Base-by-base conservation (phyloP, 1,140 invertebrate species). In the Cyclargus thomasi region DNA sequence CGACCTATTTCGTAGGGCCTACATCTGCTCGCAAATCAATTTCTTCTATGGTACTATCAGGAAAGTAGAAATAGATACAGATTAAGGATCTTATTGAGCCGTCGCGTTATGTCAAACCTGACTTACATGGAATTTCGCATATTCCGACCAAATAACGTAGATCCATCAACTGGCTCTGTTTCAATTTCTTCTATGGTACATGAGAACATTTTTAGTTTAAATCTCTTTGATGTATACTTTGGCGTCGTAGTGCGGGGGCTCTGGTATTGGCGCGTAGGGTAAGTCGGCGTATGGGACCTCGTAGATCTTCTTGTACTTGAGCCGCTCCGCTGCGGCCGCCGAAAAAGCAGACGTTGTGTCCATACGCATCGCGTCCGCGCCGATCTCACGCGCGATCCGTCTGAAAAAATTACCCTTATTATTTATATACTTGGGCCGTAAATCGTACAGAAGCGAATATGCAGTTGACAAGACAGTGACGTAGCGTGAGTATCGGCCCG, bases 321-420 rank as follows among this genome's bases (percentile, higher is more conserved):
- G 82, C 65, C 92, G 83, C 63, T 92, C 91, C 17, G 94, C 92
- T 0, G 93, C 92, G 63, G 92, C 92, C 0, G 93, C 93, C 2
- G 94, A 94, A 79, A 92, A 95, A 18, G 91, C 86, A 17, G 93
- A 94, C 1, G 93, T 93, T 21, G 94, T 94, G 74, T 95, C 94
- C 67, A 92, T 92, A 2, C 86, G 81, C 53, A 87, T 29, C 0
- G 86, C 85, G 21, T 92, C 85, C 53, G 92, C 93, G 8, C 91
- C 92, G 20, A 92, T 73, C 64, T 92, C 90, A 55, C 70, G 76
- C 0, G 92, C 93, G 29, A 94, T 81, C 62, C 93, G 92, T 73
- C 94, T 95, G 90, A 16, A 92, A 93, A 70, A 1, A 23, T 29
- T 29, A 29, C 2, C 5, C 8, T 29, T 29, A 29, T 29, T 29